Percentiles rank a stretch among this genome's conserved stretches.
Conservation (phyloP, 92 coral and sea anemone genomes). For the Isaurus tuberculatus region DNA sequence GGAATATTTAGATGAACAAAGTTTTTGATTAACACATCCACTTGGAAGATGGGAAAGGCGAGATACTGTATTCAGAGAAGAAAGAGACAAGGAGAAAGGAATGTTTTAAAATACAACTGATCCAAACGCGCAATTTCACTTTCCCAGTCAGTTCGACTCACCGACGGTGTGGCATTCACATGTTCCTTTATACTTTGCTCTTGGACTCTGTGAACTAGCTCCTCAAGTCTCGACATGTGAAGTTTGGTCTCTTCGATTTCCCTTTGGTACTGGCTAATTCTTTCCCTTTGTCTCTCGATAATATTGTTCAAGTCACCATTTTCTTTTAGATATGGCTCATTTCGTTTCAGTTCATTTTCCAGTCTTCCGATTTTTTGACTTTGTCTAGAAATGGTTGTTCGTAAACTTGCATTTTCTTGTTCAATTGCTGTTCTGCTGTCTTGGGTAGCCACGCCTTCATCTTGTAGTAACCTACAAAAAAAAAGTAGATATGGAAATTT, state of each 20-base stretch:
- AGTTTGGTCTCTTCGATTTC: conserved; percentile 91
- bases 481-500: background rate
- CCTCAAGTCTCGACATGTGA: conserved; percentile 93
- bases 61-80: background rate
- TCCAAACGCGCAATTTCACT: background rate
- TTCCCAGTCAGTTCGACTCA: conserved; percentile 29
- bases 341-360: conserved; percentile 83
- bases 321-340: conserved; percentile 67
- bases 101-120: too few relatives aligned
- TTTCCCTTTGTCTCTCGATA: conserved; percentile 84
- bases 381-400: conserved; percentile 96
- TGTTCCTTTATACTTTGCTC: conserved; percentile 95
- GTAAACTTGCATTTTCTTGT: conserved; percentile 82
- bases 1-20: background rate
- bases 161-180: conserved; percentile 92
- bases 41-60: background rate
- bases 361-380: conserved; percentile 97
- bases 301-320: conserved; percentile 70
- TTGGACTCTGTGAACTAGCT: conserved; percentile 94
- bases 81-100: too few relatives aligned
- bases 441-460: conserved; percentile 84
- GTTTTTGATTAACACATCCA: background rate
- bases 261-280: conserved; percentile 86
- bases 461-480: conserved; percentile 80
- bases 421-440: conserved; percentile 86